Conservation (phyloP, 2,797 vertebrate genomes). For the Mus caroli region DNA sequence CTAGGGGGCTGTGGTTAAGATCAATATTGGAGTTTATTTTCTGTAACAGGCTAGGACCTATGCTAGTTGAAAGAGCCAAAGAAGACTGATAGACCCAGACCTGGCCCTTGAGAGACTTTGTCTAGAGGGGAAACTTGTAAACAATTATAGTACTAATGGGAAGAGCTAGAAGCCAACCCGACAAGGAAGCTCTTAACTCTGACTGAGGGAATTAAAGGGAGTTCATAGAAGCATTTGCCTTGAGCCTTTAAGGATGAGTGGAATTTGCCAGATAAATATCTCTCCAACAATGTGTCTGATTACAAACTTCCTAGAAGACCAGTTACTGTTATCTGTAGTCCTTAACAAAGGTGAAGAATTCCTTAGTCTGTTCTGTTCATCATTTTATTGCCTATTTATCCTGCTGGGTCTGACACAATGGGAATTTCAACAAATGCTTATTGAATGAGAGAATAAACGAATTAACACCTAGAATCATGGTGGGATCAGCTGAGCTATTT, state of each 20-base stretch:
- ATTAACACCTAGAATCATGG: slow-evolving; percentile 54
- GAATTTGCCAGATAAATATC: slow-evolving; percentile 69
- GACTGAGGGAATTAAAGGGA: slow-evolving; percentile 38
- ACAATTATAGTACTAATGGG: slow-evolving; percentile 63
- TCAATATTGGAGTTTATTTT: slow-evolving; percentile 62
- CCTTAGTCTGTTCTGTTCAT: slow-evolving; percentile 51
- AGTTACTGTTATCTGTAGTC: slow-evolving; percentile 55
- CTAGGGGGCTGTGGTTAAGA: slow-evolving; percentile 11
- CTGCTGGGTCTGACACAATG: slow-evolving; percentile 65
- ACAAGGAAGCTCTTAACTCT: slow-evolving; percentile 67
- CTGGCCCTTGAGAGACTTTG: slow-evolving; percentile 65
- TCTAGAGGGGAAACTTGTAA: slow-evolving; percentile 60
- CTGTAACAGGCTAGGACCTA: slow-evolving; percentile 24
- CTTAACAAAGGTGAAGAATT: slow-evolving; percentile 60
- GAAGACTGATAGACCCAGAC: slow-evolving; percentile 52
- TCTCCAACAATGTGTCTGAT: slow-evolving; percentile 74
- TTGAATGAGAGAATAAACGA: slow-evolving; percentile 72
- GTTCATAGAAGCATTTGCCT: slow-evolving; percentile 61
- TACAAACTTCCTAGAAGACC: slow-evolving; percentile 67
- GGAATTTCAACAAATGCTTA: slow-evolving; percentile 71
- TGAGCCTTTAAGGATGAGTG: slow-evolving; percentile 72
- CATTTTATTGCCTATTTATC: slow-evolving; percentile 66
- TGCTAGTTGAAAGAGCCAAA: slow-evolving; percentile 57
- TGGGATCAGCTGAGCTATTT: slow-evolving; percentile 63
- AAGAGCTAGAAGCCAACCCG: slow-evolving; percentile 13